Base-by-base conservation (phyloP, 2,888 invertebrate species). In the Dynastes maya region DNA sequence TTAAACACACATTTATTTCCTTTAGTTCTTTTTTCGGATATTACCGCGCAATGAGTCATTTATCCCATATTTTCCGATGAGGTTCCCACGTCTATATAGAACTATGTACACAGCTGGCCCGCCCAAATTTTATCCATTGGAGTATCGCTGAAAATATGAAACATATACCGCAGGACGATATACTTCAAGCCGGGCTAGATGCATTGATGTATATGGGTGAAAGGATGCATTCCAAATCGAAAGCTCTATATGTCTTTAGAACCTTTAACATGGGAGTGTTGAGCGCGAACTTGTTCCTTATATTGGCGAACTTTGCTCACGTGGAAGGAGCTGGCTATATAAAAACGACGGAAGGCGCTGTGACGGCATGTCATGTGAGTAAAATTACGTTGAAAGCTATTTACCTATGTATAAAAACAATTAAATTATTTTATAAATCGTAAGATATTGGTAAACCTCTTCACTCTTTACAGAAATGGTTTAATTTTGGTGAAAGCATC, bases 181-280 rank as follows among this genome's bases (percentile, higher is more conserved):
- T 78, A 55, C 65, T 78, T n/a, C 64, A 72, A 13, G 55, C 72
- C 27, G 78, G 78, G 13, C 65, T 72, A 55, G 65, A 53, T 58
- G 27, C 72, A 32, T 67, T 72, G 55, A 64, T 64, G 29, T 53
- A 65, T 45, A 64, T 78, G 9, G 78, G 78, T 1, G 78, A 78
- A 74, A 16, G 40, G 6, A 74, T 67, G 37, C 65, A 78, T 45
- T 72, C 29, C 27, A 67, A 11, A 2, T 64, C 78, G 16, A 74
- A 37, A 13, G 29, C 16, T 16, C 27, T 78, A 27, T 4, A n/a
- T 55, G 5, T 53, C 9, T 74, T 65, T 78, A 64, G 78, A 8
- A 53, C 37, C 1, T 64, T 78, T 45, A 78, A 78, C 13, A 37
- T 65, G 16, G 13, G 45, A 6, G 27, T 78, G 51, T 55, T 78